Percentiles rank a stretch among this genome's conserved stretches.
phyloP scores from a whole-genome alignment of 2,888 invertebrate genomes.

The Cryptophagus acutangulus region DNA sequence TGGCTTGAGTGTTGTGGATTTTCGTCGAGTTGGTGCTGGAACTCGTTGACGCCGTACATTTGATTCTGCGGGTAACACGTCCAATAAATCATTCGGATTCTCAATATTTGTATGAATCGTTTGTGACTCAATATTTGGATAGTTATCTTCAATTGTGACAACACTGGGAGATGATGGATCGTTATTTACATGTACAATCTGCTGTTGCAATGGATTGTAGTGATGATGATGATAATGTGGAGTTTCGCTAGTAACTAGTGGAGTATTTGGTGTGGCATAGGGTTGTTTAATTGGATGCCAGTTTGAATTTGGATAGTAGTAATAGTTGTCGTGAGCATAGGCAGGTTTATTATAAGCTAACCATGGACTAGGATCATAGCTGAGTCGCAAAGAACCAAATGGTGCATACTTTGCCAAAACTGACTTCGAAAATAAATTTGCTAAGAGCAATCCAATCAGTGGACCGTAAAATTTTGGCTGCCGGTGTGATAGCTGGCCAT shows the following conservation, averaged over 20 bases:
- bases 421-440: slow-evolving; percentile 28
- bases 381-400: slow-evolving; percentile 21
- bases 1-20: slow-evolving; percentile 16
- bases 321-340: slow-evolving; percentile 12
- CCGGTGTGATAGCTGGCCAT: no score
- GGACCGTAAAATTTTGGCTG: slow-evolving; percentile 29
- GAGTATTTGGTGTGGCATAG: no score
- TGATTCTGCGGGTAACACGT: slow-evolving; percentile 23
- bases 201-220: slow-evolving; percentile 22
- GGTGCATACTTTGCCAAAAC: slow-evolving; percentile 29
- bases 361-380: slow-evolving; percentile 29
- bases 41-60: slow-evolving; percentile 10
- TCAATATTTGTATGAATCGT: slow-evolving; percentile 11
- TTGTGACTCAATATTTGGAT: slow-evolving; percentile 8
- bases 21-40: slow-evolving; percentile 11
- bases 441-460: slow-evolving; percentile 28
- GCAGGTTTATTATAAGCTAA: slow-evolving; percentile 21
- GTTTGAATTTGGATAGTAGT: slow-evolving; percentile 15
- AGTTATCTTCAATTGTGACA: slow-evolving; percentile 17
- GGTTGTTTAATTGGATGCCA: slow-evolving; percentile 27
- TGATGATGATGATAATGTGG: slow-evolving; percentile 23
- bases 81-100: no score
- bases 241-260: slow-evolving; percentile 14
- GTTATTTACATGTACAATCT: slow-evolving; percentile 24
- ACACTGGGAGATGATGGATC: slow-evolving; percentile 18